phyloP scores from a whole-genome alignment of 2,888 invertebrate species.

The Cerastoderma edule region DNA sequence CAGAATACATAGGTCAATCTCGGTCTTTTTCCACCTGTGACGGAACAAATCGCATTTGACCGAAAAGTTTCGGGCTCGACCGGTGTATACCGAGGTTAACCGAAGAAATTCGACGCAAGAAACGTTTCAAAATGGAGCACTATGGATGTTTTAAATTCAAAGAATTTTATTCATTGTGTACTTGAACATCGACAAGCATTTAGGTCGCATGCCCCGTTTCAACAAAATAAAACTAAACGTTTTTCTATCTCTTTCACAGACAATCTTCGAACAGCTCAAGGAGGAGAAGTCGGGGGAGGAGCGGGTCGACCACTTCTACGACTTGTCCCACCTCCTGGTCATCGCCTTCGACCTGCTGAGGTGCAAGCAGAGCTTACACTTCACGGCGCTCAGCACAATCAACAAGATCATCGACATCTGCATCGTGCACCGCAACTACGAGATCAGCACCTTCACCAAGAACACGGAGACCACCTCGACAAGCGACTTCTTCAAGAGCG shows the following conservation, averaged over 20 bases:
- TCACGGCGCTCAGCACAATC: conserved; percentile 87
- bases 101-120: too few species aligned
- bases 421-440: conserved; percentile 84
- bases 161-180: too few species aligned
- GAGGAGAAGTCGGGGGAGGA: conserved; percentile 63
- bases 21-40: too few species aligned
- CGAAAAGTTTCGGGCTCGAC: too few species aligned
- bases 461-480: conserved; percentile 55
- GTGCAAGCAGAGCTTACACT: conserved; percentile 87
- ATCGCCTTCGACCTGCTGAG: conserved; percentile 86
- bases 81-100: too few species aligned
- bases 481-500: conserved; percentile 47
- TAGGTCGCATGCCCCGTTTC: too few species aligned
- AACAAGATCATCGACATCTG: conserved; percentile 86
- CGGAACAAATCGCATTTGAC: too few species aligned
- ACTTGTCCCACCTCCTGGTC: conserved; percentile 86
- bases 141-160: too few species aligned
- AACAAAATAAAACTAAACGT: too few species aligned
- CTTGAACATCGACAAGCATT: too few species aligned
- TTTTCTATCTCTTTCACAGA: conserved; percentile 64
- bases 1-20: too few species aligned
- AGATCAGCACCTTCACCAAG: conserved; percentile 65
- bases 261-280: conserved; percentile 77
- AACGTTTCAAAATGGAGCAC: too few species aligned
- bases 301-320: conserved; percentile 80